Percentiles rank a stretch among this genome's conserved stretches.
These are phyloP conservation scores for Gryon sp. DNA, from an alignment of 1,140 invertebrate species.

Conservation along the genomic window DNA sequence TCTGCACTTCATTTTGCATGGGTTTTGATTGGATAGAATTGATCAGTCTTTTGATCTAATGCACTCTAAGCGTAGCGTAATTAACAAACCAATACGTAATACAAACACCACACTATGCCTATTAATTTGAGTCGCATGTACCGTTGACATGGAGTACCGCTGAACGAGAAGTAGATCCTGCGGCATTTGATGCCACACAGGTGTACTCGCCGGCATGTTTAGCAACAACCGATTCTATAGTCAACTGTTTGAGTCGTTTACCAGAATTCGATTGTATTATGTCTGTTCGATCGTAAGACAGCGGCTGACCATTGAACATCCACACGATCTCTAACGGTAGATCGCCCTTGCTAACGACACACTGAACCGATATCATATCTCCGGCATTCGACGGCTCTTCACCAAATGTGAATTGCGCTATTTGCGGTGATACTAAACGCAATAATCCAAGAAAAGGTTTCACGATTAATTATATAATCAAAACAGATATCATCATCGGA, in stretches of 20 bases:
- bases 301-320: conserved; percentile 81
- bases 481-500: too few species aligned
- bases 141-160: conserved; percentile 84
- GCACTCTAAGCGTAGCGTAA: too few species aligned
- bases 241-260: conserved; percentile 80
- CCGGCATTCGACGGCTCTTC: conserved; percentile 85
- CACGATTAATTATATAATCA: not conserved
- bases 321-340: conserved; percentile 85
- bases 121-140: too few species aligned
- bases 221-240: conserved; percentile 81
- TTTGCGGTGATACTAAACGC: conserved; percentile 83
- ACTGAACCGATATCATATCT: conserved; percentile 84
- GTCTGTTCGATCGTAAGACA: conserved; percentile 69
- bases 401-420: conserved; percentile 83
- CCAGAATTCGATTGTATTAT: conserved; percentile 79
- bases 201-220: conserved; percentile 84
- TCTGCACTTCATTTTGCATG: too few species aligned
- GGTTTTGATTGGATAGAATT: too few species aligned
- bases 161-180: conserved; percentile 81
- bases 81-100: too few species aligned
- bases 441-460: not conserved
- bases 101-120: not conserved
- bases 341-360: conserved; percentile 86
- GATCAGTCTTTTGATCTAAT: too few species aligned
- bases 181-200: conserved; percentile 82